These are phyloP conservation scores for Petrocephalus zakoni DNA, from an alignment of 2,113 vertebrate species.

Conservation along the genomic window DNA sequence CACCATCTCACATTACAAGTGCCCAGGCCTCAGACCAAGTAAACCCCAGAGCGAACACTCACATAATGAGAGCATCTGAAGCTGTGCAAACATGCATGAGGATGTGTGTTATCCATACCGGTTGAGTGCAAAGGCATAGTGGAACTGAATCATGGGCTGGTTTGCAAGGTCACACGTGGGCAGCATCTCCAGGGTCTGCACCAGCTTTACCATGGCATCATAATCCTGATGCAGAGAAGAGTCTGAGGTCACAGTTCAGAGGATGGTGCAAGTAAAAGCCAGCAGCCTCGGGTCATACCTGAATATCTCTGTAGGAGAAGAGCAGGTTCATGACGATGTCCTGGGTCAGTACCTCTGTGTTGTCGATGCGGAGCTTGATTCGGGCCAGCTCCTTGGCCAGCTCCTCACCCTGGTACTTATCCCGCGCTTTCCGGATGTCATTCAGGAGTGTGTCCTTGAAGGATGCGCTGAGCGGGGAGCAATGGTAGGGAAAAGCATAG, in stretches of 20 bases:
- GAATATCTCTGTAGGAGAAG: constrained; percentile 92
- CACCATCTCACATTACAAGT: neutral
- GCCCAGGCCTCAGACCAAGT: neutral
- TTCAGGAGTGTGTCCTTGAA: constrained; percentile 85
- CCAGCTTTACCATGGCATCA: constrained; percentile 90
- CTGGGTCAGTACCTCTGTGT: constrained; percentile 83
- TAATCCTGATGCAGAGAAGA: constrained; percentile 71
- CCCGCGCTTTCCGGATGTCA: constrained; percentile 85
- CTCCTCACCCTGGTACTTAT: constrained; percentile 88
- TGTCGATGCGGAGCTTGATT: constrained; percentile 89
- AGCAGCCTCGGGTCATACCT: constrained; percentile 60
- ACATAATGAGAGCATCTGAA: neutral
- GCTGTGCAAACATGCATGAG: neutral
- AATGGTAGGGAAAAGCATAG: neutral
- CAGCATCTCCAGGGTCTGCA: constrained; percentile 85
- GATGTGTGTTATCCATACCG: constrained; percentile 58
- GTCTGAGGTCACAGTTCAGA: neutral
- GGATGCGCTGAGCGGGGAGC: constrained; percentile 61
- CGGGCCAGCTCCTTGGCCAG: constrained; percentile 81
- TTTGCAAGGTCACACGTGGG: constrained; percentile 86
- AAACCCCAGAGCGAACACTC: neutral
- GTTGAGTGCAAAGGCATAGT: constrained; percentile 91
- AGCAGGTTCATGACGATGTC: constrained; percentile 92
- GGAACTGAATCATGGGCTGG: constrained; percentile 92
- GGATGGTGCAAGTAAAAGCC: neutral